Evolutionary conservation across 2,888 invertebrate species (phyloP), one percentile per base, ranked within the genome.

Genomic region (Pseudococcus longispinus): DNA sequence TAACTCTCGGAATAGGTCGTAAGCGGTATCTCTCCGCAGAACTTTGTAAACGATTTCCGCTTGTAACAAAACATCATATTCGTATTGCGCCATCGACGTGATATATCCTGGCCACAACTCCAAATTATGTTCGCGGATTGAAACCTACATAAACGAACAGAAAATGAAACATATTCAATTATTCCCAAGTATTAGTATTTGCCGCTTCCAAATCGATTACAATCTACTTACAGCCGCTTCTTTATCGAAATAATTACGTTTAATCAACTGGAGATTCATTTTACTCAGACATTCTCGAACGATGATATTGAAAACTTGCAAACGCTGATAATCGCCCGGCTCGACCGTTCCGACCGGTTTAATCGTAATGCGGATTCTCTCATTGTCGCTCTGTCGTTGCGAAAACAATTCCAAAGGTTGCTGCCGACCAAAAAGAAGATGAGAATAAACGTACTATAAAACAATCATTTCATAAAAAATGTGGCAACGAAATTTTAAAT

Each of bases 71-170:
- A 97, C 92, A 0, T 93, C 92, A 0, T 92, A 91, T 90, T 98
- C 97, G 90, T 95, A 95, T 89, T 96, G 95, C 0, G 96, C 93
- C 65, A 97, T 96, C 0, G 96, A 94, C 0, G 97, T 96, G 18
- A 94, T 91, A 89, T 95, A 96, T 0, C 96, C 96, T 0, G 96
- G 96, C 96, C 96, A 96, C 0, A 97, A 90, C 90, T 96, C 94
- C 18, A 97, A 90, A 74, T 91, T 92, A 88, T 92, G 93, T 26
- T 95, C 93, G 0, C 91, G 92, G 0, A 95, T 91, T 32, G 92
- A 91, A 80, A 94, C 91, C 94, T 94, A 15, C 70, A 29, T 2
- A 70, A 26, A 18, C 1, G 18, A 29, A 26, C 13, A 70, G 20
- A 5, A 26, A 26, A 55, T 55, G 3, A 60, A 60, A n/a, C 0